phyloP scores from a whole-genome alignment of 2,797 vertebrate species.

The Melanotaenia nigrans region DNA sequence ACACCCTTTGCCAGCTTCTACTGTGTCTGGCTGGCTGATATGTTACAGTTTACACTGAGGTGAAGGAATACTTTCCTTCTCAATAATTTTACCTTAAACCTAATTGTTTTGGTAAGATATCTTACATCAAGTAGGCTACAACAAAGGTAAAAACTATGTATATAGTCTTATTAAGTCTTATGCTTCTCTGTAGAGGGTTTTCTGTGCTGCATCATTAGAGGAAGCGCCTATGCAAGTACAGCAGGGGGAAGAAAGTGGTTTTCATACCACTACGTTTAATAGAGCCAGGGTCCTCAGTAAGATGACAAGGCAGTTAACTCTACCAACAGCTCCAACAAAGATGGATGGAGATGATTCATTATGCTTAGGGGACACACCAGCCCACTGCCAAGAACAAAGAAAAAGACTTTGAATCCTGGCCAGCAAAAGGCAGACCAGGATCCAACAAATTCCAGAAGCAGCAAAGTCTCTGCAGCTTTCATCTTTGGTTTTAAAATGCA shows the following conservation, averaged over 20 bases:
- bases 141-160: too few relatives aligned
- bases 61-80: too few relatives aligned
- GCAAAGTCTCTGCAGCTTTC: background rate
- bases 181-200: background rate
- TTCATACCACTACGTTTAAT: background rate
- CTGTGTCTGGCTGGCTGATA: too few relatives aligned
- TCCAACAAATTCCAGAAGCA: background rate
- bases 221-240: too few relatives aligned
- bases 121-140: too few relatives aligned
- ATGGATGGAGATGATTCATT: background rate
- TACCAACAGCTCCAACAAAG: background rate
- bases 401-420: background rate
- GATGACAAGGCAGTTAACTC: background rate
- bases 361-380: background rate
- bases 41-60: too few relatives aligned
- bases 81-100: too few relatives aligned
- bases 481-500: background rate
- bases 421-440: background rate
- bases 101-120: too few relatives aligned
- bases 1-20: too few relatives aligned
- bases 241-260: too few relatives aligned
- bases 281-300: background rate
- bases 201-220: background rate
- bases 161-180: background rate
- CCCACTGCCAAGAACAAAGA: background rate